A percentile compares a stretch with the other conserved stretches of the same genome.
Evolutionary conservation across 2,113 vertebrate species (phyloP).

Genomic region (Vulpes vulpes): DNA sequence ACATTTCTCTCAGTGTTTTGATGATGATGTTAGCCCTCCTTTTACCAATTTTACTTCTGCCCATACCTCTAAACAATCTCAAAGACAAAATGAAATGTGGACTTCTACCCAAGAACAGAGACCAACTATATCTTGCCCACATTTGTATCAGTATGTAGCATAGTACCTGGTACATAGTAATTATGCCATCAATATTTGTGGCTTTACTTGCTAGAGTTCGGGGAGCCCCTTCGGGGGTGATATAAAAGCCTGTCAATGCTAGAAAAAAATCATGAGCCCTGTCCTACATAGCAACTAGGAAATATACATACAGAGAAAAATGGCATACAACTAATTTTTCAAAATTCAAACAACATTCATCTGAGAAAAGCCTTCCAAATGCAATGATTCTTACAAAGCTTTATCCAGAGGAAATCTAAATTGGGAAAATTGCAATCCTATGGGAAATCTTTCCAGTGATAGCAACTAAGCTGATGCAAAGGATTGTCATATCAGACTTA

Average conservation of each 20-base stretch:
- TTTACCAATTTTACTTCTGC: background rate
- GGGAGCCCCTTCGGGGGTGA: background rate
- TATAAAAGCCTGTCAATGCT: background rate
- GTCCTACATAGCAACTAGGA: background rate
- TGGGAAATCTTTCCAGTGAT: background rate
- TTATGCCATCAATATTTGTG: background rate
- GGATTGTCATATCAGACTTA: background rate
- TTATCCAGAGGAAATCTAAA: conserved; percentile 55
- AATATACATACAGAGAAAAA: conserved; percentile 9
- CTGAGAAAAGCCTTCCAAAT: background rate
- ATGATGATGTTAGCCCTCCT: background rate
- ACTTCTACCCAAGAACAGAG: background rate
- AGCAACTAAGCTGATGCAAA: background rate
- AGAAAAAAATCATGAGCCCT: background rate
- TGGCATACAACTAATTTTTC: background rate
- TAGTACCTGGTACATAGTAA: background rate
- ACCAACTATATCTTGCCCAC: background rate
- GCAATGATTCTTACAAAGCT: background rate
- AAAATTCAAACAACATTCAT: background rate
- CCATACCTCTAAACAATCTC: background rate
- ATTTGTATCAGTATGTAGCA: background rate
- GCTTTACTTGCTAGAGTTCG: background rate
- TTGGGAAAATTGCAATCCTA: background rate
- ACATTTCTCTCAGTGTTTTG: conserved; percentile 24
- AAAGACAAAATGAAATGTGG: background rate